phyloP scores from a whole-genome alignment of 1,140 invertebrate species.

The Drosophila nigrodunni region DNA sequence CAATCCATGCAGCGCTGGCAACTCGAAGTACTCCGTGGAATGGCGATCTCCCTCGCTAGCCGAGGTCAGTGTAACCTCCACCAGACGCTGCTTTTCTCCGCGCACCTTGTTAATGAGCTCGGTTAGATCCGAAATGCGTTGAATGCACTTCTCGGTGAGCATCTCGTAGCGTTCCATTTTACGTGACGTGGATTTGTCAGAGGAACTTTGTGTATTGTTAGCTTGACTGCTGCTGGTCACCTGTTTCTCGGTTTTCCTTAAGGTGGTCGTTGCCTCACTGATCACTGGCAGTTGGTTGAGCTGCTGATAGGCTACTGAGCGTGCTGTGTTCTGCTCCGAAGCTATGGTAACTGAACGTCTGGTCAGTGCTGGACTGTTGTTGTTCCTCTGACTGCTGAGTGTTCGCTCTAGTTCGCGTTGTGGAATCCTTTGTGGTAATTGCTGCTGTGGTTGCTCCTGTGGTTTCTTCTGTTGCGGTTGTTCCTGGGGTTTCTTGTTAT shows the following conservation, averaged over 20 bases:
- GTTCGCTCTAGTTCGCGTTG: background rate
- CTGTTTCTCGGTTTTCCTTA: background rate
- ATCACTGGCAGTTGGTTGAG: background rate
- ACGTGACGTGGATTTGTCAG: conserved; percentile 12
- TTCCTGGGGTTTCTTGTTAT: conserved; percentile 1
- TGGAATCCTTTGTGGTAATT: background rate
- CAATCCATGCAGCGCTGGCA: conserved; percentile 43
- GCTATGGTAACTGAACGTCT: background rate
- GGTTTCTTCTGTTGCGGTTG: background rate
- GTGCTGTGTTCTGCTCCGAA: background rate
- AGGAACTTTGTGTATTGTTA: background rate
- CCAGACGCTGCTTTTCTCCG: conserved; percentile 77
- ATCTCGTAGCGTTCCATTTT: conserved; percentile 65
- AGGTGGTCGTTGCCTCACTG: background rate
- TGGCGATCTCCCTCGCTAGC: conserved; percentile 70
- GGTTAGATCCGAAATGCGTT: conserved; percentile 76
- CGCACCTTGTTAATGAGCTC: conserved; percentile 77
- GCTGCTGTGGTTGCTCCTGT: background rate
- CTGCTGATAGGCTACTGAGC: background rate
- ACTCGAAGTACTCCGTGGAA: conserved; percentile 80
- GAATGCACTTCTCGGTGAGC: conserved; percentile 76
- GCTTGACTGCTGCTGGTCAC: background rate
- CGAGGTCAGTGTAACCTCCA: conserved; percentile 80
- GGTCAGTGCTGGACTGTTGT: background rate
- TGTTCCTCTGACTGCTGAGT: background rate